These are phyloP conservation scores for Ophioninae sp. DNA, from an alignment of 2,888 invertebrate species.

Conservation along the genomic window DNA sequence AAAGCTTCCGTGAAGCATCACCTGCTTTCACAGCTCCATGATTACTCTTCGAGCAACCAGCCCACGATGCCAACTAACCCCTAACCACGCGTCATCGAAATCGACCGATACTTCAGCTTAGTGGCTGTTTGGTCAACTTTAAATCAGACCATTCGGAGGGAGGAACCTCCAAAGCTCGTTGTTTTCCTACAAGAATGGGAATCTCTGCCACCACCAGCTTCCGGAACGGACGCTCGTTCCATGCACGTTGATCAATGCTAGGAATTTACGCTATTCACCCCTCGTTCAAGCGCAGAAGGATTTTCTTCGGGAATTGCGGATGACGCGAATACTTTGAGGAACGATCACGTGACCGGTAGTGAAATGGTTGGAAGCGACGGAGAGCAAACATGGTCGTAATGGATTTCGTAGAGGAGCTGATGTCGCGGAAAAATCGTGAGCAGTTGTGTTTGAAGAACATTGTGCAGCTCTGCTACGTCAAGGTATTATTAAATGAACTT, in stretches of 20 bases:
- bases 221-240: neutral
- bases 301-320: neutral
- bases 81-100: neutral
- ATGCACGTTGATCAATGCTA: neutral
- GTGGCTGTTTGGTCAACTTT: neutral
- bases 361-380: neutral
- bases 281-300: neutral
- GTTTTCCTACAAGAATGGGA: neutral
- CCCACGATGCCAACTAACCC: slow-evolving; percentile 7
- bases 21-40: neutral
- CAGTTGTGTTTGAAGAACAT: too few species aligned
- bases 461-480: too few species aligned
- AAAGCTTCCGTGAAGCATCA: neutral
- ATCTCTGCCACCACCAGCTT: neutral
- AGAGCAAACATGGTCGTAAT: neutral
- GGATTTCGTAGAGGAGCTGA: neutral
- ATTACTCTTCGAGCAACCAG: neutral
- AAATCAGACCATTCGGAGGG: neutral
- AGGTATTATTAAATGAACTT: too few species aligned
- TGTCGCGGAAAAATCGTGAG: too few species aligned
- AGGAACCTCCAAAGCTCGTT: neutral
- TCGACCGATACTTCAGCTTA: neutral
- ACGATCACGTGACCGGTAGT: neutral
- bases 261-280: neutral
- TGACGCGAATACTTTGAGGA: neutral